phyloP scores from a whole-genome alignment of 1,140 invertebrate species.

The Ostrea edulis region DNA sequence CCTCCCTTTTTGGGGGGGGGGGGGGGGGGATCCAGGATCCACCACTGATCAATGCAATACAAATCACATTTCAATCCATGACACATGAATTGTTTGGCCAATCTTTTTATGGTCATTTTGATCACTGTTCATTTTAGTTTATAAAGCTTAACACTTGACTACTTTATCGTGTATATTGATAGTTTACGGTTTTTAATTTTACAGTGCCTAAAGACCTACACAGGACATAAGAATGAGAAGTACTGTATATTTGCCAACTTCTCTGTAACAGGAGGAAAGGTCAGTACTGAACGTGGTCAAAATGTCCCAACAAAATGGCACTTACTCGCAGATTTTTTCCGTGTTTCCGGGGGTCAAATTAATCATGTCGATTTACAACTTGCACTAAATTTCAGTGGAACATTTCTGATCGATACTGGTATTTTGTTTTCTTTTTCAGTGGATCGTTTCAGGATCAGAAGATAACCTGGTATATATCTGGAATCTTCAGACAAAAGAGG shows the following conservation, averaged over 20 bases:
- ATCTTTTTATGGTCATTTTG: too few species aligned
- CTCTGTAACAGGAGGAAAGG: constrained; percentile 99
- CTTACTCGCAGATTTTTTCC: neutral
- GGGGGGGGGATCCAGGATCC: too few species aligned
- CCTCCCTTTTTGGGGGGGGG: too few species aligned
- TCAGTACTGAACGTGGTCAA: constrained; percentile 76
- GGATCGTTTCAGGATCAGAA: constrained; percentile 99
- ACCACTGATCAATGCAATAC: too few species aligned
- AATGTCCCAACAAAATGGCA: neutral
- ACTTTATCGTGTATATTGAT: neutral
- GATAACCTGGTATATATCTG: constrained; percentile 99
- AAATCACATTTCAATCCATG: too few species aligned
- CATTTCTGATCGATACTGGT: too few species aligned
- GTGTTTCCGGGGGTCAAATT: neutral
- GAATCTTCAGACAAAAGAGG: constrained; percentile 99
- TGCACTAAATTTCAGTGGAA: neutral
- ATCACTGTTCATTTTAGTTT: too few species aligned
- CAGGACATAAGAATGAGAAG: constrained; percentile 99
- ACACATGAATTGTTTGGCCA: too few species aligned
- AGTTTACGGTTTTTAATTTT: constrained; percentile 52
- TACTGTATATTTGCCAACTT: constrained; percentile 99
- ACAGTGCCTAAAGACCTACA: constrained; percentile 96
- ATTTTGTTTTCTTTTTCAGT: constrained; percentile 83
- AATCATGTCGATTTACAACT: too few species aligned
- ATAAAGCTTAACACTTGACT: too few species aligned